These are phyloP conservation scores for Pseudorhiza aurosa DNA, from an alignment of 30 jellyfish, hydroid and myxozoan genomes.

Conservation along the genomic window DNA sequence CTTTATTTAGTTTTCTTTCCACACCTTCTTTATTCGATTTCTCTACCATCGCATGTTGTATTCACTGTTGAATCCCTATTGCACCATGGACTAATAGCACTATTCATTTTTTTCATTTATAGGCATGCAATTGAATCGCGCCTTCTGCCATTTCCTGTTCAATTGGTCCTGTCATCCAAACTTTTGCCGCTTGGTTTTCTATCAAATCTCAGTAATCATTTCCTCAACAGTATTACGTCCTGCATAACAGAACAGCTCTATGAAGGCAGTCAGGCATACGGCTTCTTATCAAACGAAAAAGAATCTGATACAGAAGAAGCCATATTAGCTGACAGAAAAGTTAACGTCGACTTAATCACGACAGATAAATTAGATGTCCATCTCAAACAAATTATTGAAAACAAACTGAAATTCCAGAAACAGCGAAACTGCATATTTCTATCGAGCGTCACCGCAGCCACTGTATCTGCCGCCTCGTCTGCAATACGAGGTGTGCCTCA, in stretches of 20 bases:
- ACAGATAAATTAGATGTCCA: slow-evolving; percentile 59
- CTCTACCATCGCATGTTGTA: too few relatives aligned
- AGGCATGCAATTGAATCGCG: slow-evolving; percentile 20
- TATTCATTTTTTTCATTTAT: not conserved
- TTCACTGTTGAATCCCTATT: too few relatives aligned
- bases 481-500: slow-evolving; percentile 54
- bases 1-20: too few relatives aligned
- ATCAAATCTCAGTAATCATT: slow-evolving; percentile 11
- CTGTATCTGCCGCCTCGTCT: slow-evolving; percentile 95
- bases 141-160: slow-evolving; percentile 41
- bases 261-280: slow-evolving; percentile 27
- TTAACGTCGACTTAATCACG: slow-evolving; percentile 13
- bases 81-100: too few relatives aligned
- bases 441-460: slow-evolving; percentile 97
- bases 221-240: slow-evolving; percentile 33
- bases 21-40: too few relatives aligned
- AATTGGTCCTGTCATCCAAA: slow-evolving; percentile 41
- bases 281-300: slow-evolving; percentile 8
- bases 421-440: slow-evolving; percentile 64
- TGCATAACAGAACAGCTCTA: slow-evolving; percentile 23
- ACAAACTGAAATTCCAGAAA: slow-evolving; percentile 66
- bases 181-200: not conserved
- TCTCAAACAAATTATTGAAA: slow-evolving; percentile 77
- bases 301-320: slow-evolving; percentile 1
- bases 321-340: not conserved